Percentiles rank a stretch among this genome's conserved stretches.
Evolutionary conservation across 2,797 vertebrate species (phyloP).

Genomic region (Mus caroli): DNA sequence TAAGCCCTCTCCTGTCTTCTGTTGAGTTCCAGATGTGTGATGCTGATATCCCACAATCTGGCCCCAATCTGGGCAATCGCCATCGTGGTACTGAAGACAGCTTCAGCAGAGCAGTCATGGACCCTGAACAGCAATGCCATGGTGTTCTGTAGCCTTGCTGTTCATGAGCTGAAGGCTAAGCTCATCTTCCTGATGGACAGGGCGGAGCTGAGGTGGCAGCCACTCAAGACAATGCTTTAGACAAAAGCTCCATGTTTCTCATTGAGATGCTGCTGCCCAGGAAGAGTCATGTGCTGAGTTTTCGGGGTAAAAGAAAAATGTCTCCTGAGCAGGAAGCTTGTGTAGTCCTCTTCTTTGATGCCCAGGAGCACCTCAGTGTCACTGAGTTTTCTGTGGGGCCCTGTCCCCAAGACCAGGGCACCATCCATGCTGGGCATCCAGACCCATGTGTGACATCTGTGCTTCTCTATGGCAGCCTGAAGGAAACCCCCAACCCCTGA

Average conservation of each 20-base stretch:
- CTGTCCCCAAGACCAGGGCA: slow-evolving; percentile 82
- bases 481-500: slow-evolving; percentile 83
- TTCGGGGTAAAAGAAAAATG: slow-evolving; percentile 88
- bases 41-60: slow-evolving; percentile 88
- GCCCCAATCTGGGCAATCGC: background rate
- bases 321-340: slow-evolving; percentile 93
- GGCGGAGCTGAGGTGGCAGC: slow-evolving; percentile 89
- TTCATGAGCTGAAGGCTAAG: slow-evolving; percentile 90
- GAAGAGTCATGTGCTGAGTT: slow-evolving; percentile 91
- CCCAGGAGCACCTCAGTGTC: slow-evolving; percentile 91
- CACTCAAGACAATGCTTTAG: slow-evolving; percentile 80
- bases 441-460: slow-evolving; percentile 92
- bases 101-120: fast-evolving
- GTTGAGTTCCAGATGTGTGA: slow-evolving; percentile 18
- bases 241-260: slow-evolving; percentile 94
- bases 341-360: slow-evolving; percentile 92
- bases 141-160: slow-evolving; percentile 93
- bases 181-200: slow-evolving; percentile 89
- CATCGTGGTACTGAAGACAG: slow-evolving; percentile 9
- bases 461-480: slow-evolving; percentile 85
- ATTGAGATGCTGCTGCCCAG: slow-evolving; percentile 94
- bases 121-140: slow-evolving; percentile 60
- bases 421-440: slow-evolving; percentile 87
- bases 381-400: slow-evolving; percentile 94
- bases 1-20: background rate